Evolutionary conservation across 2,797 vertebrate species (phyloP).

Genomic region (Muraenolepis orangiensis): DNA sequence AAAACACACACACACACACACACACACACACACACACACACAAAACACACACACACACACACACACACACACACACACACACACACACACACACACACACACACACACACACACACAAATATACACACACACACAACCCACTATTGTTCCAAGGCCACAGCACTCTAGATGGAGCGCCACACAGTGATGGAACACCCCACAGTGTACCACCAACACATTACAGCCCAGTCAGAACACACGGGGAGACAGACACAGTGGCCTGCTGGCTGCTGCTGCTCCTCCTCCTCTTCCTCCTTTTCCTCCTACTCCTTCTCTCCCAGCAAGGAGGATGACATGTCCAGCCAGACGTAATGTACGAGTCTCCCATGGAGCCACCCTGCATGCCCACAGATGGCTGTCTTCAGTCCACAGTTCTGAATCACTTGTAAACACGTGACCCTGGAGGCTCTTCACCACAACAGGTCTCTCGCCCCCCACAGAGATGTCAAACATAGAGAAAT

Average conservation of each 20-base stretch:
- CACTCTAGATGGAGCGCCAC: background rate
- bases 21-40: background rate
- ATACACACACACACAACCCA: background rate
- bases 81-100: background rate
- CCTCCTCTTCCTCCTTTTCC: background rate
- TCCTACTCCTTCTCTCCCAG: slow-evolving; percentile 17
- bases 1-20: background rate
- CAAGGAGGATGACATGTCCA: slow-evolving; percentile 40
- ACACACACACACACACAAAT: background rate
- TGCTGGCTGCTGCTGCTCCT: background rate
- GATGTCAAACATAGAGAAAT: no score
- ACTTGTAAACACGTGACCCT: slow-evolving; percentile 22
- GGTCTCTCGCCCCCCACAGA: background rate
- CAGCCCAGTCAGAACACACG: background rate
- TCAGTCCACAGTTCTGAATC: slow-evolving; percentile 32
- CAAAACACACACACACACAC: background rate
- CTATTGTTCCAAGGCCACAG: background rate
- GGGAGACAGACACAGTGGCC: background rate
- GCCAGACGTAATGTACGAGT: slow-evolving; percentile 56
- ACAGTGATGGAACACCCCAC: no score
- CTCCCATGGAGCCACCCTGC: slow-evolving; percentile 40
- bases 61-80: background rate
- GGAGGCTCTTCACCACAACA: background rate
- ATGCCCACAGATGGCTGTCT: slow-evolving; percentile 50
- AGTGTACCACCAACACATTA: no score